A percentile compares a stretch with the other conserved stretches of the same genome.
Evolutionary conservation across 2,113 vertebrate species (phyloP).

Genomic region (Balaeniceps rex): DNA sequence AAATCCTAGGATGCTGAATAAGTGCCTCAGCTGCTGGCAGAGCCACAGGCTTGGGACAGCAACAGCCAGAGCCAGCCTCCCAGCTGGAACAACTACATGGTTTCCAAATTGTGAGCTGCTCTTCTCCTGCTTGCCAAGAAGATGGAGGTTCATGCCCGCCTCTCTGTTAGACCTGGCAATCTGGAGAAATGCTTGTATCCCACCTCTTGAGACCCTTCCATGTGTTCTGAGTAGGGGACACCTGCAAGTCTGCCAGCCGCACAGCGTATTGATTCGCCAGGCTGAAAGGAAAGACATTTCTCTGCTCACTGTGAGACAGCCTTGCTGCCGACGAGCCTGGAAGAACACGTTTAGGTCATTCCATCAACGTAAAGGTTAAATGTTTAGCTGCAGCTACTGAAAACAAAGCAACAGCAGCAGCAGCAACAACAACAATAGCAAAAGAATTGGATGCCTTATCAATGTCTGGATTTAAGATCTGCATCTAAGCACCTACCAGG

Average conservation of each 20-base stretch:
- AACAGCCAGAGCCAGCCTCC: neutral
- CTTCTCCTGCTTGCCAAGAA: neutral
- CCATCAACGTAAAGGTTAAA: constrained; percentile 33
- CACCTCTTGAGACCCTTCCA: neutral
- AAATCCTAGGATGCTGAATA: neutral
- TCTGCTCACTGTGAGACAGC: neutral
- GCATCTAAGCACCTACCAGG: neutral
- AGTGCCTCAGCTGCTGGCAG: neutral
- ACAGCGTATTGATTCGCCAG: neutral
- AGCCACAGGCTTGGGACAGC: neutral
- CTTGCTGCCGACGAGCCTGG: neutral
- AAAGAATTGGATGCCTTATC: neutral
- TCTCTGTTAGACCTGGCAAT: neutral
- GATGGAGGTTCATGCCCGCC: neutral
- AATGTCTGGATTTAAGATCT: neutral
- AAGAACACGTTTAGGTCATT: constrained; percentile 15
- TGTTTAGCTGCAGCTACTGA: constrained; percentile 19
- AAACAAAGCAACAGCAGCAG: constrained; percentile 9
- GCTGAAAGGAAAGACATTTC: neutral
- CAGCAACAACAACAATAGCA: neutral
- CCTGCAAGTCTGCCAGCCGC: neutral
- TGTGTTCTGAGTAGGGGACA: neutral
- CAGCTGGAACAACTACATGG: neutral
- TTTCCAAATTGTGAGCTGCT: neutral
- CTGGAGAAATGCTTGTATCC: neutral